Percentiles rank a stretch among this genome's conserved stretches.
These are phyloP conservation scores for Lepidurus packardi DNA, from an alignment of 1,140 invertebrate genomes.

Conservation along the genomic window DNA sequence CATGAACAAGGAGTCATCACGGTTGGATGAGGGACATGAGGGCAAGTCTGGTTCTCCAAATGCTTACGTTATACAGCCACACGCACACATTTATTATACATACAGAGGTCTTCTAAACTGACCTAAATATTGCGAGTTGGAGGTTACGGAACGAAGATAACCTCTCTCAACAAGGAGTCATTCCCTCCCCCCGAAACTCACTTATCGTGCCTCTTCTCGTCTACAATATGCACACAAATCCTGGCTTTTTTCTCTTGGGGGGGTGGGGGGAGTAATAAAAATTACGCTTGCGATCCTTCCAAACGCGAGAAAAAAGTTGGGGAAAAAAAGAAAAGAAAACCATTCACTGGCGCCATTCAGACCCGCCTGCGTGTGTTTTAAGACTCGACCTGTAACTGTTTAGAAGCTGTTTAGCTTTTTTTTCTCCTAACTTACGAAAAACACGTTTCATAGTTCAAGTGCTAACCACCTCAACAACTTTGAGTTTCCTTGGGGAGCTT, in stretches of 20 bases:
- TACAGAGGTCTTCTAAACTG: slow-evolving; percentile 1
- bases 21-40: not conserved
- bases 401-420: no score
- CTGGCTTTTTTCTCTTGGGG: not conserved
- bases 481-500: no score
- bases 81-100: not conserved
- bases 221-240: not conserved
- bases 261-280: not conserved
- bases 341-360: slow-evolving; percentile 20
- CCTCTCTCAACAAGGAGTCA: not conserved
- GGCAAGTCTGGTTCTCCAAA: not conserved
- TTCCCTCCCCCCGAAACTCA: not conserved
- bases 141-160: not conserved
- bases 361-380: not conserved
- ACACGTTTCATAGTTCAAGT: not conserved
- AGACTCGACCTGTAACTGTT: not conserved
- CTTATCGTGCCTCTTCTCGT: not conserved
- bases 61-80: not conserved
- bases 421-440: not conserved
- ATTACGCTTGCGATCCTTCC: not conserved
- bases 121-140: slow-evolving; percentile 18
- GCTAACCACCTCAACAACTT: no score
- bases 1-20: not conserved
- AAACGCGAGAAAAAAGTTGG: not conserved
- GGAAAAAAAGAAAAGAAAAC: not conserved